These are phyloP conservation scores for Coccyzus lansbergi DNA, from an alignment of 2,797 vertebrate species.

Conservation along the genomic window DNA sequence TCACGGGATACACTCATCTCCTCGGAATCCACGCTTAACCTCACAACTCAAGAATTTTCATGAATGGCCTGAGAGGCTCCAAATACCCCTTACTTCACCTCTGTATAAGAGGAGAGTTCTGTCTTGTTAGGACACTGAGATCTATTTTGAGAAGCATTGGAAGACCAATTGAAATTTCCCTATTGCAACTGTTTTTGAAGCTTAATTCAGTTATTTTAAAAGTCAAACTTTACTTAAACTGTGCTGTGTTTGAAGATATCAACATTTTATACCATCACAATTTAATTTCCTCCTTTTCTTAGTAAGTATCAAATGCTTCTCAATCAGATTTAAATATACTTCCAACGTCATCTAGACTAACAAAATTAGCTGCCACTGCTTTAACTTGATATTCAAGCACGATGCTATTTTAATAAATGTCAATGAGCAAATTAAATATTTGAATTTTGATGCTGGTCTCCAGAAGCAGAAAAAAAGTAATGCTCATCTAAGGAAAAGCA, in stretches of 20 bases:
- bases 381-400: constrained; percentile 50
- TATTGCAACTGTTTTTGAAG: background rate
- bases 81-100: background rate
- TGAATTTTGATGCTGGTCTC: constrained; percentile 58
- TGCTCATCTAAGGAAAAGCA: constrained; percentile 1
- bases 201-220: background rate
- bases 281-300: constrained; percentile 26
- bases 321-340: constrained; percentile 43
- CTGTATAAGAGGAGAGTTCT: background rate
- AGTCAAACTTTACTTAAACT: background rate
- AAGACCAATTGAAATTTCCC: background rate
- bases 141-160: background rate
- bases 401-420: constrained; percentile 67
- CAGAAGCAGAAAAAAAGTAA: constrained; percentile 21
- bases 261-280: background rate
- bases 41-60: background rate
- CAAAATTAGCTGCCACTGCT: constrained; percentile 20
- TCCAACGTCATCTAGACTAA: constrained; percentile 7
- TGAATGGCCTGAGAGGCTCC: background rate
- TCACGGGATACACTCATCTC: background rate
- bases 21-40: background rate
- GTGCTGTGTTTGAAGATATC: background rate
- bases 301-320: constrained; percentile 22
- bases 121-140: background rate
- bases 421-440: constrained; percentile 68